These are phyloP conservation scores for Epicauta chinensis DNA, from an alignment of 1,140 invertebrate genomes.

Conservation along the genomic window DNA sequence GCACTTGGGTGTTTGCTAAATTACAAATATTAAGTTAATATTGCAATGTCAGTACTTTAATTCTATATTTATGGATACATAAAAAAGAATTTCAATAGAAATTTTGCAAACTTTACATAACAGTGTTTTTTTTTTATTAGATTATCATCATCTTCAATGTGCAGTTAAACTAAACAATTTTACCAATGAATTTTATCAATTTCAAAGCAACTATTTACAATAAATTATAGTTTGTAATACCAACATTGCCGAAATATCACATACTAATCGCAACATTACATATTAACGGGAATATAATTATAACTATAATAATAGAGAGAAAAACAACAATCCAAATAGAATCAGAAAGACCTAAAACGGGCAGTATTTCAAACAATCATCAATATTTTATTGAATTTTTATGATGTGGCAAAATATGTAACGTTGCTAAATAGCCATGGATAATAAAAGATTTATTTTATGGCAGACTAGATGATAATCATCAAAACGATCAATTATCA, in stretches of 20 bases:
- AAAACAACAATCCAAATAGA: conserved; percentile 17
- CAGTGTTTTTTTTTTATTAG: conserved; percentile 6
- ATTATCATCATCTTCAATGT: conserved; percentile 4
- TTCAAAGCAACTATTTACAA: conserved; percentile 17
- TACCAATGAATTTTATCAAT: conserved; percentile 17
- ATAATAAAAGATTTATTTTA: background rate
- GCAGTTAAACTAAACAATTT: conserved; percentile 6
- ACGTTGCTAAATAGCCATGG: conserved; percentile 17
- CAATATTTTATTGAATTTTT: conserved; percentile 8
- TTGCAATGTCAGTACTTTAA: conserved; percentile 21
- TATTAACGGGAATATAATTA: no score
- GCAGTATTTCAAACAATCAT: no score
- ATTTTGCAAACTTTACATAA: conserved; percentile 26
- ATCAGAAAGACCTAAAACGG: conserved; percentile 19
- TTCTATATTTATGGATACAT: conserved; percentile 1
- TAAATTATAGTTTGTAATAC: conserved; percentile 27
- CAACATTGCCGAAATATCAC: conserved; percentile 39
- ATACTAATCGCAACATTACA: conserved; percentile 23
- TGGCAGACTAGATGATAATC: conserved; percentile 22
- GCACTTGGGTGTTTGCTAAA: conserved; percentile 18
- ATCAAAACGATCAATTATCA: conserved; percentile 19
- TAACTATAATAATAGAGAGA: conserved; percentile 28
- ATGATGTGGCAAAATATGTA: conserved; percentile 16
- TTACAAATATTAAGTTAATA: background rate
- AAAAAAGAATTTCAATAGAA: conserved; percentile 3